phyloP scores from a whole-genome alignment of 1,140 invertebrate species.

The Zophobas atratus region DNA sequence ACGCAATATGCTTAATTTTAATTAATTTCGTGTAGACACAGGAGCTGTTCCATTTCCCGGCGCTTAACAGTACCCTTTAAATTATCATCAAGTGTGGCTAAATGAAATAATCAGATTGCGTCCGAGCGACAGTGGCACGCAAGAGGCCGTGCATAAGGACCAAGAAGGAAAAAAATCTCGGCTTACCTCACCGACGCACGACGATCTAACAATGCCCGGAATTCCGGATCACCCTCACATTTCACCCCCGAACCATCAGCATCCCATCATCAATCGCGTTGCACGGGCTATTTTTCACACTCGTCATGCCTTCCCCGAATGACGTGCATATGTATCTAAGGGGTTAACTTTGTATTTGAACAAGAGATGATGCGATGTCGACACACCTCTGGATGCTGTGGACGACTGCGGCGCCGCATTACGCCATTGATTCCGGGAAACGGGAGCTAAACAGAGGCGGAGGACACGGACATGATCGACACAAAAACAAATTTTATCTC shows the following conservation, averaged over 20 bases:
- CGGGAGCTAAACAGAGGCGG: slow-evolving; percentile 23
- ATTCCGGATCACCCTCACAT: slow-evolving; percentile 7
- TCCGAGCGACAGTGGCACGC: neutral
- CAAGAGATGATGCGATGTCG: slow-evolving; percentile 45
- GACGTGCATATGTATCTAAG: neutral
- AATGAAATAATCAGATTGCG: slow-evolving; percentile 1
- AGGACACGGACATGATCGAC: neutral
- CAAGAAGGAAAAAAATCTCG: slow-evolving; percentile 1
- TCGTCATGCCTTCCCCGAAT: neutral
- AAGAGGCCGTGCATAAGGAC: neutral
- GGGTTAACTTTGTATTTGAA: slow-evolving; percentile 46
- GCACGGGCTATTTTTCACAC: slow-evolving; percentile 16
- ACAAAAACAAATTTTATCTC: neutral
- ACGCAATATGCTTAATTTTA: slow-evolving; percentile 3
- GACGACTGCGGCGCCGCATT: slow-evolving; percentile 55
- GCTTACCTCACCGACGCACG: slow-evolving; percentile 10
- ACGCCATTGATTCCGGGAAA: slow-evolving; percentile 55
- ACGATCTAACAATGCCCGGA: slow-evolving; percentile 16
- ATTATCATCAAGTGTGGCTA: slow-evolving; percentile 1
- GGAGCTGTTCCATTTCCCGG: neutral
- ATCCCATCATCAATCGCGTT: slow-evolving; percentile 1
- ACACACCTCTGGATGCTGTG: slow-evolving; percentile 57
- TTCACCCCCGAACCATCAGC: slow-evolving; percentile 4
- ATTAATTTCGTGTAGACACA: slow-evolving; percentile 3
- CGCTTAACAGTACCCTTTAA: neutral